A percentile compares a stretch with the other conserved stretches of the same genome.
Evolutionary conservation across 2,888 invertebrate species (phyloP).

Genomic region (Caenorhabditis macrosperma): DNA sequence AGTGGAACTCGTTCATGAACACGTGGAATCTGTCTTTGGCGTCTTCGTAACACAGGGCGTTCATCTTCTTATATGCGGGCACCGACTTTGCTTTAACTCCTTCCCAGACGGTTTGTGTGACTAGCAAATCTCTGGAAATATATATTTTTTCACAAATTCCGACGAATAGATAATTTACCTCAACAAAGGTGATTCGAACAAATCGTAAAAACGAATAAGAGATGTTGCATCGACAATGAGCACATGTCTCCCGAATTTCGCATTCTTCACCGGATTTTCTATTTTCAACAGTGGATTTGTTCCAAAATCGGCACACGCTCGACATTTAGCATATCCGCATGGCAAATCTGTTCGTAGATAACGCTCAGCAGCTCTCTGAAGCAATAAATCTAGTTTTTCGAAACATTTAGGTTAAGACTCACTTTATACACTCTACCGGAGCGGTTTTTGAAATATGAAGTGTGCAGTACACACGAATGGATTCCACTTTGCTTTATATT

Average conservation of each 20-base stretch:
- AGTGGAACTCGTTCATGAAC: slow-evolving; percentile 97
- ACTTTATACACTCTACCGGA: slow-evolving; percentile 67
- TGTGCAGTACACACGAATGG: slow-evolving; percentile 58
- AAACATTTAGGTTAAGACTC: background rate
- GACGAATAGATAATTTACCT: slow-evolving; percentile 47
- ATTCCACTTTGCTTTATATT: slow-evolving; percentile 74
- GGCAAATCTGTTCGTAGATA: slow-evolving; percentile 76
- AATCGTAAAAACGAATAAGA: slow-evolving; percentile 72
- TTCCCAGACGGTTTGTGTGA: slow-evolving; percentile 76
- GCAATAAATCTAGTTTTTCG: background rate
- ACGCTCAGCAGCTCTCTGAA: slow-evolving; percentile 75
- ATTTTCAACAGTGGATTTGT: slow-evolving; percentile 53
- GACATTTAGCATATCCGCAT: slow-evolving; percentile 67
- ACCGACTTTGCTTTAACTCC: slow-evolving; percentile 86
- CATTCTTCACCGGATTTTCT: slow-evolving; percentile 25
- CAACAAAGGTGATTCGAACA: slow-evolving; percentile 73
- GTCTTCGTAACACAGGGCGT: slow-evolving; percentile 86
- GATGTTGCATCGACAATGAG: slow-evolving; percentile 72
- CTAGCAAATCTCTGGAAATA: slow-evolving; percentile 67
- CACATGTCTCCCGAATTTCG: slow-evolving; percentile 56
- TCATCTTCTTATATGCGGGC: slow-evolving; percentile 90
- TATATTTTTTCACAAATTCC: background rate
- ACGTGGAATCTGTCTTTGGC: slow-evolving; percentile 86
- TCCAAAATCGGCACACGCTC: slow-evolving; percentile 50
- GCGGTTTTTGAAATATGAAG: slow-evolving; percentile 66